Base-by-base conservation (phyloP, 2,797 vertebrate species). In the Thunnus albacares region DNA sequence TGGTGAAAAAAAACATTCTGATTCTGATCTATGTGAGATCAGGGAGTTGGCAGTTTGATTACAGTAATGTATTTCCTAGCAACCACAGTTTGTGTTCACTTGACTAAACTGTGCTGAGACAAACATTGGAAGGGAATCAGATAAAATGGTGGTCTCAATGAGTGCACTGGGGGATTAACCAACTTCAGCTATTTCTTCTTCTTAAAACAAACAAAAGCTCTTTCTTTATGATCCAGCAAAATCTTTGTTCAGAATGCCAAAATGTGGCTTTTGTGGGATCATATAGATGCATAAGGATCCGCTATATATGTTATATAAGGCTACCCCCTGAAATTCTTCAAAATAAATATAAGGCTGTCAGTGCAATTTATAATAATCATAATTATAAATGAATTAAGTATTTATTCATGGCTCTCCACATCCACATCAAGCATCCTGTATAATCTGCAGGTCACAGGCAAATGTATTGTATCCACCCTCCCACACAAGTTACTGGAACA, bases 401-500 rank as follows among this genome's bases (percentile, higher is more conserved):
- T 24, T 80, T 70, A 71, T 80, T 79, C 59, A 77, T n/a, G 20
- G 17, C 15, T 45, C 43, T 57, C 49, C 4, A 26, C 10, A 26
- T 64, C 51, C 14, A 20, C 49, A 62, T 76, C 15, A 55, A 30
- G 35, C 28, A 53, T 64, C 7, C 38, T 53, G 43, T 82, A 51
- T 77, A 67, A 70, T 70, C 63, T 70, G 13, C 47, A 43, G 77
- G 73, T 89, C 71, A 71, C 38, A 60, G 58, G 47, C 63, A 74
- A 72, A 82, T 78, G 69, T 77, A 82, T 85, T 77, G 58, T 59
- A 71, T 35, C 71, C 14, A 51, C 43, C 61, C 77, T 72, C 84
- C 72, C 83, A 78, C 62, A 52, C 43, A 20, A 81, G 75, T 88
- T 90, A 73, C 88, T 87, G 62, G 77, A 92, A 89, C 79, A 77